These are phyloP conservation scores for Sphaeridia pumilis DNA, from an alignment of 2,888 invertebrate genomes.

Conservation along the genomic window DNA sequence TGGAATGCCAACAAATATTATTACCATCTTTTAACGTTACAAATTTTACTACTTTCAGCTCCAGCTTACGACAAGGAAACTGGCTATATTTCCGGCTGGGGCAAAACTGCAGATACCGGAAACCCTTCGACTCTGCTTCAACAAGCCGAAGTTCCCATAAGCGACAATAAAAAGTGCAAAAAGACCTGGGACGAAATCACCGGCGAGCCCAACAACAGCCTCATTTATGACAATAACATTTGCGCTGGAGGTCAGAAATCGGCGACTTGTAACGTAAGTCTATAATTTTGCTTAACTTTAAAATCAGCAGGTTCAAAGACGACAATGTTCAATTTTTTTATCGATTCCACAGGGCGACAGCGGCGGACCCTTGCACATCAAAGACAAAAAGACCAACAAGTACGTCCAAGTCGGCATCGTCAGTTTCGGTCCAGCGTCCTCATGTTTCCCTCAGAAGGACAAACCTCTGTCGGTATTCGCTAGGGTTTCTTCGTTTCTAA, in stretches of 20 bases:
- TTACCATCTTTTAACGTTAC: neutral
- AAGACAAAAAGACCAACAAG: neutral
- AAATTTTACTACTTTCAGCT: neutral
- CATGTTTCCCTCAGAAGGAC: neutral
- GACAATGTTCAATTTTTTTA: too few species aligned
- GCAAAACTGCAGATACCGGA: constrained; percentile 5
- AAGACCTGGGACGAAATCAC: constrained; percentile 8
- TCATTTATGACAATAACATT: constrained; percentile 1
- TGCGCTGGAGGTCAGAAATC: constrained; percentile 12
- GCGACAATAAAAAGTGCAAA: neutral
- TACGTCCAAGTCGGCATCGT: constrained; percentile 4
- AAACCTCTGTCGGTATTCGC: constrained; percentile 12
- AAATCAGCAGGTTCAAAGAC: too few species aligned
- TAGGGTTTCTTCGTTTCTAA: constrained; percentile 1
- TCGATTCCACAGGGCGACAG: constrained; percentile 11
- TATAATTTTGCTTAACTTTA: neutral
- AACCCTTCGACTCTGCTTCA: neutral
- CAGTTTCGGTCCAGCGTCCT: constrained; percentile 7
- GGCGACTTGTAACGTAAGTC: constrained; percentile 10
- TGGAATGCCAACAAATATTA: neutral
- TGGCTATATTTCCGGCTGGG: constrained; percentile 11
- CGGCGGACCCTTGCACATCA: constrained; percentile 6
- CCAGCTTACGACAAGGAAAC: neutral
- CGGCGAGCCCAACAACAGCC: neutral
- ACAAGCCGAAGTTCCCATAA: constrained; percentile 6